Evolutionary conservation across 2,797 vertebrate genomes (phyloP).

Genomic region (Decapterus maruadsi): DNA sequence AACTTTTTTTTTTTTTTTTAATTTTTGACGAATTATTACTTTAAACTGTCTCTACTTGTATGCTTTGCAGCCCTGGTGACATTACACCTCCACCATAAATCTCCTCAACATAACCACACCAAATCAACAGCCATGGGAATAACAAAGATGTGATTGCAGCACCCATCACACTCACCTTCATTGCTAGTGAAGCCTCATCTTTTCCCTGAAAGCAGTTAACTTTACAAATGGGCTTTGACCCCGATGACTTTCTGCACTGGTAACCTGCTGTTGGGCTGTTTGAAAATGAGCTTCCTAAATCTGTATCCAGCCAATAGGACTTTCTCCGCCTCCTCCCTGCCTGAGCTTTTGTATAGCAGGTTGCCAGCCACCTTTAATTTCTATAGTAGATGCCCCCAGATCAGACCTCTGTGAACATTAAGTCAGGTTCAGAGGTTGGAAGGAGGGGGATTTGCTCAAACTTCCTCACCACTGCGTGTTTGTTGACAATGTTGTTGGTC

Average conservation of each 20-base stretch:
- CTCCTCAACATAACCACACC: neutral
- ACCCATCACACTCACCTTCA: neutral
- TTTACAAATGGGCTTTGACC: neutral
- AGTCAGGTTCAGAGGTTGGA: constrained; percentile 22
- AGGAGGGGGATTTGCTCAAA: constrained; percentile 32
- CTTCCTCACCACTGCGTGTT: constrained; percentile 20
- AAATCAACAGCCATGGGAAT: neutral
- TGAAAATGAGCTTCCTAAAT: neutral
- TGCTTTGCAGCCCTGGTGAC: no score
- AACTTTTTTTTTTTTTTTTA: no score
- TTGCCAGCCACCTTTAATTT: neutral
- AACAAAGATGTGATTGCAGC: neutral
- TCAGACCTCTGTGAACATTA: neutral
- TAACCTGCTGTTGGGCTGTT: neutral
- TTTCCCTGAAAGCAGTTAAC: neutral
- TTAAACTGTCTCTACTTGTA: no score
- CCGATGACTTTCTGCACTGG: neutral
- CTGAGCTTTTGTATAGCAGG: neutral
- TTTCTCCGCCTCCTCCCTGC: neutral
- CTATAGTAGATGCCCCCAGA: constrained; percentile 8
- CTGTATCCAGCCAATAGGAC: neutral
- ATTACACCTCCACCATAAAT: no score
- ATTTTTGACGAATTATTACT: no score
- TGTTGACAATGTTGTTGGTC: constrained; percentile 18
- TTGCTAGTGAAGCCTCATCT: neutral